Evolutionary conservation across 2,113 vertebrate genomes (phyloP), one percentile per base, ranked within the genome.

Genomic region (Synchiropus splendidus): DNA sequence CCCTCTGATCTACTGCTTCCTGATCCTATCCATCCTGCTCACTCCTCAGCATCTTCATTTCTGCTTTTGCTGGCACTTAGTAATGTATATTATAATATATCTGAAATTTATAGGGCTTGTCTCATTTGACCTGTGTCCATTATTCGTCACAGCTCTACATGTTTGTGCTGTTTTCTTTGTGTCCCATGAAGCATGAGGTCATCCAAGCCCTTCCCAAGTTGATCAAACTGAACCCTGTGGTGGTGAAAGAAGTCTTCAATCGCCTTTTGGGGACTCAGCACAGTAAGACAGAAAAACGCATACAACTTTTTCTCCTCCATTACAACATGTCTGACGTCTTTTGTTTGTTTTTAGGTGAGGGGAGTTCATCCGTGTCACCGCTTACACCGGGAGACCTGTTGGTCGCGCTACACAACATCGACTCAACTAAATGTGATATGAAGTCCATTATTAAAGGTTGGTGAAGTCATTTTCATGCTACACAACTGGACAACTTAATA

Each of bases 391-490:
- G 90, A 2, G 93, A 97, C 63, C 87, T 97, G 10, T 85, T 97
- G n/a, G 88, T 97, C 0, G 76, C 93, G 0, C 62, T 97, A 2
- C 93, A 97, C 84, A 95, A 92, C 78, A 92, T 97, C 0, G 90
- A 96, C 72, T 91, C 92, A 0, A 83, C 72, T 44, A 95, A 94
- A 70, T 95, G 93, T 8, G 93, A 97, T 67, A 96, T 96, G 93
- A 97, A 96, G 36, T 95, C 92, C 5, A 96, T 97, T 72, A 97
- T 97, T 47, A 97, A 96, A 84, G 93, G 93, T 95, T n/a, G n/a
- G n/a, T n/a, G n/a, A 39, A 61, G 13, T 30, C 57, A n/a, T 27
- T 27, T n/a, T n/a, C n/a, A n/a, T n/a, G n/a, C n/a, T n/a, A n/a
- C n/a, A n/a, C n/a, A n/a, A n/a, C n/a, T n/a, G n/a, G n/a, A n/a